Evolutionary conservation across 2,888 invertebrate species (phyloP).

Genomic region (Hoplodrina blanda): DNA sequence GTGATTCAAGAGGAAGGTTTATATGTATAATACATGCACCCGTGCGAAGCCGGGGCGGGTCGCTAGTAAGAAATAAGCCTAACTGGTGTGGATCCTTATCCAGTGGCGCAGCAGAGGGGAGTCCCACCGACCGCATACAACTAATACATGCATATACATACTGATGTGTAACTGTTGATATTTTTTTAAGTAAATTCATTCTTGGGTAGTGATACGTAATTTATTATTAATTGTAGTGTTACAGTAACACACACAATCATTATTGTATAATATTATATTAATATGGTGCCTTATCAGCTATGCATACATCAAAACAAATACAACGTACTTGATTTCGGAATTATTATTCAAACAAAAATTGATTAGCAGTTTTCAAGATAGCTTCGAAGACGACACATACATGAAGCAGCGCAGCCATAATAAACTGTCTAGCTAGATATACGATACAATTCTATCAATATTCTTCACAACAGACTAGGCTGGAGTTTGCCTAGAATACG

Average conservation of each 20-base stretch:
- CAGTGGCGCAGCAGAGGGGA: too few relatives aligned
- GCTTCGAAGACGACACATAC: background rate
- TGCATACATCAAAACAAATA: background rate
- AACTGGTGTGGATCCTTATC: too few relatives aligned
- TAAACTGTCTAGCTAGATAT: background rate
- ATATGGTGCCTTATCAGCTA: conserved; percentile 11
- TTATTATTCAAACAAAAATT: background rate
- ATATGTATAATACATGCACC: too few relatives aligned
- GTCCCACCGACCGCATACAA: too few relatives aligned
- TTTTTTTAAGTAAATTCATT: background rate
- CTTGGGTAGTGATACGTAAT: background rate
- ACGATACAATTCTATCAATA: conserved; percentile 9
- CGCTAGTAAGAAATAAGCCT: too few relatives aligned
- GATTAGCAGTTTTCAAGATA: background rate
- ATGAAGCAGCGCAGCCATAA: background rate
- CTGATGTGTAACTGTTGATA: background rate
- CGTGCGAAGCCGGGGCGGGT: too few relatives aligned
- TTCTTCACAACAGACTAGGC: conserved; percentile 14
- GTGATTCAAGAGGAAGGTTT: too few relatives aligned
- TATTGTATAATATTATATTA: too few relatives aligned
- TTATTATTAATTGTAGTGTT: background rate
- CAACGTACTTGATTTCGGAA: background rate
- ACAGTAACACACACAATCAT: background rate
- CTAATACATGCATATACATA: too few relatives aligned
- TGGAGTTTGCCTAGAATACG: conserved; percentile 15